phyloP scores from a whole-genome alignment of 2,888 invertebrate species.

The Hypselothyrea guttata region DNA sequence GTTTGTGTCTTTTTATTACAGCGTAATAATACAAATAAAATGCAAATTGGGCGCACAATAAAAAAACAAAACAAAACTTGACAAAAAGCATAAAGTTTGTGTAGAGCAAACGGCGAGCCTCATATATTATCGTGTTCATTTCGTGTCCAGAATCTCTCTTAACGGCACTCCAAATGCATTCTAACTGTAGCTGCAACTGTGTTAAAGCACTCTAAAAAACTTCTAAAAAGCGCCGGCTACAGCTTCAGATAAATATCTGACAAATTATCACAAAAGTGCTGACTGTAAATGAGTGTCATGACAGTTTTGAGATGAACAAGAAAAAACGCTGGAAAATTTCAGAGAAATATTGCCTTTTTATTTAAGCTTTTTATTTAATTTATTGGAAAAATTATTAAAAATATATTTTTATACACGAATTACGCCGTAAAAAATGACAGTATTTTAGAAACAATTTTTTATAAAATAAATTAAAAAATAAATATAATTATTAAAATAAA shows the following conservation, averaged over 20 bases:
- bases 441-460: no score
- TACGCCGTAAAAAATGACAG: no score
- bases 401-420: no score
- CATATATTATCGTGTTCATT: conserved; percentile 20
- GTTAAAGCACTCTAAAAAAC: background rate
- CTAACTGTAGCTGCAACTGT: conserved; percentile 55
- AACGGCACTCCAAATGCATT: conserved; percentile 61
- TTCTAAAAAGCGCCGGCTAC: conserved; percentile 30
- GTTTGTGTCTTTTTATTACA: conserved; percentile 36
- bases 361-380: no score
- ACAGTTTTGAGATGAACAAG: background rate
- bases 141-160: conserved; percentile 28
- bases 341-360: no score
- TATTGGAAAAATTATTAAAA: no score
- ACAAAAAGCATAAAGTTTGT: conserved; percentile 39
- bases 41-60: conserved; percentile 35
- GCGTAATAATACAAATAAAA: conserved; percentile 50
- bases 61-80: conserved; percentile 18
- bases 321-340: background rate
- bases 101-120: no score
- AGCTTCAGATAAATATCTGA: background rate
- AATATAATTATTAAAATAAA: no score
- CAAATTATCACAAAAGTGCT: background rate
- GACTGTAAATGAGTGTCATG: background rate
- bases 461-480: no score